Evolutionary conservation across 2,797 vertebrate species (phyloP), one percentile per base, ranked within the genome.

Genomic region (Gorsachius magnificus): DNA sequence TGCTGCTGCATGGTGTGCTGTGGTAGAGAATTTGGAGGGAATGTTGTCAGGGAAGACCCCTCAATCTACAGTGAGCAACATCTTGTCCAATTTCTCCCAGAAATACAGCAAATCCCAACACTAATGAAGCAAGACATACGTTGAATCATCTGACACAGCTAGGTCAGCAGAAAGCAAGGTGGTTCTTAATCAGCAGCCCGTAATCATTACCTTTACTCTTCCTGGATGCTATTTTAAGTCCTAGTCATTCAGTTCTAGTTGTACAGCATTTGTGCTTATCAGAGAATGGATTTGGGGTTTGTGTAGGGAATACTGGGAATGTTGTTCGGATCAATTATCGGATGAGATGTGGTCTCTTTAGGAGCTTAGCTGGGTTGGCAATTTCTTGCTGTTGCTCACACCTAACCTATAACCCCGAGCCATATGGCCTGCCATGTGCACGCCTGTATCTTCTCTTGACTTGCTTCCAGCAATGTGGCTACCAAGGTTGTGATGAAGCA

Each of bases 381-480:
- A 1, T 54, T 84, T 5, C 69, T 80, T 65, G 68, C 91, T 74
- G 71, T 38, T 64, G 81, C 61, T 83, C 53, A 22, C 50, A 48
- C 38, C 38, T 86, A 22, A 80, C 95, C 90, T 60, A 3, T 93
- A 92, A 87, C 96, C 85, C 80, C 0, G 9, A 84, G 88, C 95
- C 94, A 94, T 93, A 70, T 94, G 95, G 89, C 51, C 69, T 92
- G 82, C 84, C 82, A 35, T 77, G 87, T 93, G 90, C 31, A 16
- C 0, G 58, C 89, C 70, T 65, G 33, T 16, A 4, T 54, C 86
- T 95, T 64, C 70, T 63, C 96, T 74, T 87, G 90, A 66, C 68
- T 95, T n/a, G 33, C 58, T 85, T 93, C 95, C 96, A 92, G 93
- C 89, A 68, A 2, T 6, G 75, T 80, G 69, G 92, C 79, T 77